Percentiles rank a stretch among this genome's conserved stretches.
Evolutionary conservation across 2,113 vertebrate species (phyloP).

Genomic region (Hemibagrus wyckioides): DNA sequence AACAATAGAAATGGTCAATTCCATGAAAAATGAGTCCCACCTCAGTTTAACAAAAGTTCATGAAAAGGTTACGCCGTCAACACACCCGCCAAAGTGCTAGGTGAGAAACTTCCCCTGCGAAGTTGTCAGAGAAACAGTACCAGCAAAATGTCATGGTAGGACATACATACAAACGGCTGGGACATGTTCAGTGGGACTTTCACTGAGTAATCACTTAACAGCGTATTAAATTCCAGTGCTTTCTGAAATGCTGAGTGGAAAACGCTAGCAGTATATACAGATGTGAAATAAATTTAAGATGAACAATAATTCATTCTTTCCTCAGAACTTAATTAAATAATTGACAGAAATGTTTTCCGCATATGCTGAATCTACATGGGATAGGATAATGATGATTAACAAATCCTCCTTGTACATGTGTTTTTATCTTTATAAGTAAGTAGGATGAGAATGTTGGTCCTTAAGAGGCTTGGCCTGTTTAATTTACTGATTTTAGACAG

Average conservation of each 20-base stretch:
- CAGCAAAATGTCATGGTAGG: not conserved
- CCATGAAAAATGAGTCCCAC: constrained; percentile 63
- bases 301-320: not conserved
- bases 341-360: not conserved
- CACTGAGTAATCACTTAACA: not conserved
- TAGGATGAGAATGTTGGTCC: not conserved
- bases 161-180: not conserved
- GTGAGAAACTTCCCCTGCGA: constrained; percentile 25
- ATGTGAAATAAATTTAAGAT: not conserved
- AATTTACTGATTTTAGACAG: not conserved
- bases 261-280: not conserved
- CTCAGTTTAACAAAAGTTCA: constrained; percentile 56
- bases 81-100: constrained; percentile 33
- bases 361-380: not conserved
- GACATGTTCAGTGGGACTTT: not conserved
- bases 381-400: not conserved
- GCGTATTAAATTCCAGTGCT: not conserved
- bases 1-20: constrained; percentile 55
- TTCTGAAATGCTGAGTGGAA: not conserved
- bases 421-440: not conserved
- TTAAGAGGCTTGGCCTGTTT: not conserved
- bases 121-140: not conserved
- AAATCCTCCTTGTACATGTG: not conserved
- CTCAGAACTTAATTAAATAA: not conserved
- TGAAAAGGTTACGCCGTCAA: constrained; percentile 52